Evolutionary conservation across 1,140 invertebrate genomes (phyloP).

Genomic region (Apis cerana): DNA sequence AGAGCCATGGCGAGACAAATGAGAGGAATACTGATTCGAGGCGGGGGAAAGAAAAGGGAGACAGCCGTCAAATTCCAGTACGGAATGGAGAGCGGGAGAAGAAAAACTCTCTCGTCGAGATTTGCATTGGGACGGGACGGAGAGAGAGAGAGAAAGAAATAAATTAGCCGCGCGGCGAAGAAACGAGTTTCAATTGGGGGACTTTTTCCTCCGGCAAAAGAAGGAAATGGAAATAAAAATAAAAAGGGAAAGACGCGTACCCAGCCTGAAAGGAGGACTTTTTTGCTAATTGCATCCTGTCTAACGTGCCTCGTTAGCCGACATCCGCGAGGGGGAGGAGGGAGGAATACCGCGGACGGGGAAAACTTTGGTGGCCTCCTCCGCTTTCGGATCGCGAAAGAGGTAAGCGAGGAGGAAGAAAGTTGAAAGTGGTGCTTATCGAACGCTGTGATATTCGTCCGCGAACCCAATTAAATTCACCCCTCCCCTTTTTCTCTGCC

Average conservation of each 20-base stretch:
- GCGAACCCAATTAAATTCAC: constrained; percentile 56
- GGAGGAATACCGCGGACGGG: not conserved
- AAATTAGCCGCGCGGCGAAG: constrained; percentile 53
- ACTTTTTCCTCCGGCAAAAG: constrained; percentile 43
- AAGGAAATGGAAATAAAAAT: no score
- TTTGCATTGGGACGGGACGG: constrained; percentile 62
- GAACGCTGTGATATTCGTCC: constrained; percentile 48
- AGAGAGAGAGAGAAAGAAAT: constrained; percentile 67
- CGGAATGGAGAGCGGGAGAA: not conserved
- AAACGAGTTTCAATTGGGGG: constrained; percentile 68
- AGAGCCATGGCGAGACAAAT: constrained; percentile 66
- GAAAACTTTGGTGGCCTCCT: constrained; percentile 51
- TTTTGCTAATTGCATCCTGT: constrained; percentile 71
- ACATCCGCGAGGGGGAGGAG: constrained; percentile 19
- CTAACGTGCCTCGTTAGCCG: constrained; percentile 67
- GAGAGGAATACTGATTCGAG: constrained; percentile 71
- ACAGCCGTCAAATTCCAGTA: constrained; percentile 33
- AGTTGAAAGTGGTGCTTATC: constrained; percentile 64
- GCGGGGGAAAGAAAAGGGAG: constrained; percentile 10
- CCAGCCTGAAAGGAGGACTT: constrained; percentile 62
- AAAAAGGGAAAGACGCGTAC: constrained; percentile 59
- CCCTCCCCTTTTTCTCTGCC: not conserved
- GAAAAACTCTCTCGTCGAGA: constrained; percentile 44
- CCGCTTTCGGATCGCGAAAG: constrained; percentile 31
- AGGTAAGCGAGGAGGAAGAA: constrained; percentile 12